A percentile compares a stretch with the other conserved stretches of the same genome.
Evolutionary conservation across 2,113 vertebrate species (phyloP).

Genomic region (Coptodon rendalli): DNA sequence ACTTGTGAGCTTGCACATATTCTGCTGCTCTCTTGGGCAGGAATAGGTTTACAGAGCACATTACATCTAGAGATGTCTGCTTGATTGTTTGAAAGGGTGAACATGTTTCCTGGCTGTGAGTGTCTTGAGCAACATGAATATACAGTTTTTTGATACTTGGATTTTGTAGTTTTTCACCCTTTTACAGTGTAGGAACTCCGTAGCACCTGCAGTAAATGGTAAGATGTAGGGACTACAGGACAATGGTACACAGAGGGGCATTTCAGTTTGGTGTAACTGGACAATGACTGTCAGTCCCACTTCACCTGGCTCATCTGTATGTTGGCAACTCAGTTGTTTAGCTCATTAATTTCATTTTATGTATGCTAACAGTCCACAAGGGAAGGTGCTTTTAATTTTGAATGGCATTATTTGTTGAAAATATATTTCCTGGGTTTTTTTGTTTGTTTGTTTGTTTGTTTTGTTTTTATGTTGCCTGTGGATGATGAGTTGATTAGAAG

Average conservation of each 20-base stretch:
- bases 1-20: not conserved
- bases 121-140: not conserved
- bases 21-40: not conserved
- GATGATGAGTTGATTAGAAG: not conserved
- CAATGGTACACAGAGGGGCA: constrained; percentile 13
- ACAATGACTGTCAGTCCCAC: not conserved
- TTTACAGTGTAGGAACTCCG: not conserved
- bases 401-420: not conserved
- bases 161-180: not conserved
- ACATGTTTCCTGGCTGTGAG: not conserved
- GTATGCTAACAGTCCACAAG: constrained; percentile 11
- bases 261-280: not conserved
- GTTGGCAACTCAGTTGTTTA: not conserved
- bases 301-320: not conserved
- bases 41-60: not conserved
- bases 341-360: not conserved
- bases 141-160: not conserved
- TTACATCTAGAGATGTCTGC: not conserved
- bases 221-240: constrained; percentile 25
- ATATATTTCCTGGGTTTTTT: not conserved
- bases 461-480: not conserved
- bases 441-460: not conserved
- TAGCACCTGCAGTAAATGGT: constrained; percentile 41
- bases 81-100: not conserved
- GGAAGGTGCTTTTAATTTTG: not conserved